A percentile compares a stretch with the other conserved stretches of the same genome.
Evolutionary conservation across 2,113 vertebrate species (phyloP).

Genomic region (Microcebus jonahi): DNA sequence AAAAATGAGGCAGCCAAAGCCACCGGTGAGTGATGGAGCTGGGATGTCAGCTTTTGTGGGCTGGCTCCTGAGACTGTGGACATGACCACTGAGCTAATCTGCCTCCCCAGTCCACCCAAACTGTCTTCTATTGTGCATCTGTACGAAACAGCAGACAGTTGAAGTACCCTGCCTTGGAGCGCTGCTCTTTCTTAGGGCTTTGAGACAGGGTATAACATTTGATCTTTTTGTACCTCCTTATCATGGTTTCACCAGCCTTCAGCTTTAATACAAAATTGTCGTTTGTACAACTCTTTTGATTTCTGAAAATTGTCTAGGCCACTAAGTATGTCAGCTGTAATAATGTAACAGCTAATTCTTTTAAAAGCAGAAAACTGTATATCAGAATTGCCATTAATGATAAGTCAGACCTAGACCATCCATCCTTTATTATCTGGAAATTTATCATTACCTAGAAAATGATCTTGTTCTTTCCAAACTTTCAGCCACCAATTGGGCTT

Average conservation of each 20-base stretch:
- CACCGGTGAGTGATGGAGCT: neutral
- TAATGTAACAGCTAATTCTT: neutral
- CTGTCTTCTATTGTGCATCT: neutral
- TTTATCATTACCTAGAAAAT: neutral
- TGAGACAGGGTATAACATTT: neutral
- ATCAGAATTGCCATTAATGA: neutral
- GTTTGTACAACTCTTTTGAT: slow-evolving; percentile 19
- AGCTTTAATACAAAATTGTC: neutral
- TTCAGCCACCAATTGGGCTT: neutral
- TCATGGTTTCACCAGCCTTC: neutral
- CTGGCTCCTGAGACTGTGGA: neutral
- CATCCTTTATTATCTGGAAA: neutral
- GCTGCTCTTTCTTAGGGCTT: neutral
- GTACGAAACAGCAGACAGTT: neutral
- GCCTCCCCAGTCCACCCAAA: too few species aligned
- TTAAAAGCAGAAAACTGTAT: neutral
- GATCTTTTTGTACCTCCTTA: neutral
- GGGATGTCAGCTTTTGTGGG: neutral
- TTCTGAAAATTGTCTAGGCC: slow-evolving; percentile 42
- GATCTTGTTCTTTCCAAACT: slow-evolving; percentile 6
- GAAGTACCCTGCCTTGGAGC: neutral
- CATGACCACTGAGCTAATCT: neutral
- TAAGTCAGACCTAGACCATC: neutral
- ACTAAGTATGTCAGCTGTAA: slow-evolving; percentile 10
- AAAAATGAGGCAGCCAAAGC: neutral